Percentiles rank a stretch among this genome's conserved stretches.
Evolutionary conservation across 2,888 invertebrate species (phyloP).

Genomic region (Siphlonurus alternatus): DNA sequence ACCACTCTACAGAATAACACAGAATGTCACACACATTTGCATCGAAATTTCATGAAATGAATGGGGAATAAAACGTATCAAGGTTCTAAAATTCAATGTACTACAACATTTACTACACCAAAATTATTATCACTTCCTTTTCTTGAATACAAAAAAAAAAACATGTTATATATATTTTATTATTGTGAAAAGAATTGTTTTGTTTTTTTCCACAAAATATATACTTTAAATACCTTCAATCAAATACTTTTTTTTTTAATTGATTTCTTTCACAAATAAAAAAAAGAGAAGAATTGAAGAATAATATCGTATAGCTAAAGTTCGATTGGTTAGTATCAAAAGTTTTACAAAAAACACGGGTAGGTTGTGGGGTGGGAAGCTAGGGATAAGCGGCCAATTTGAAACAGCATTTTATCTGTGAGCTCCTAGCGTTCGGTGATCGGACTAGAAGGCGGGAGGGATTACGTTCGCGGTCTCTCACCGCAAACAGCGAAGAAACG

Average conservation of each 20-base stretch:
- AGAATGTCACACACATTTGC: background rate
- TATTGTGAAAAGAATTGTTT: too few relatives aligned
- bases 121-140: background rate
- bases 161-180: too few relatives aligned
- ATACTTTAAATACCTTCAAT: too few relatives aligned
- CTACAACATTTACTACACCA: background rate
- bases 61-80: background rate
- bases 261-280: too few relatives aligned
- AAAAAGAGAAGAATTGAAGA: too few relatives aligned
- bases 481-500: background rate
- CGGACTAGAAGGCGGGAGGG: too few relatives aligned
- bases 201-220: too few relatives aligned
- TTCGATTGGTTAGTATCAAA: background rate
- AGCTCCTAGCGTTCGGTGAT: background rate
- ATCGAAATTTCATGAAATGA: background rate
- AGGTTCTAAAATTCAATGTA: background rate
- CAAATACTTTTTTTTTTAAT: too few relatives aligned
- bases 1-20: background rate
- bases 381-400: background rate
- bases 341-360: background rate
- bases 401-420: background rate
- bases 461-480: background rate
- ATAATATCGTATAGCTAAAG: too few relatives aligned
- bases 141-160: background rate
- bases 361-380: background rate